Evolutionary conservation across 2,888 invertebrate genomes (phyloP).

Genomic region (Minunthozetes semirufus): DNA sequence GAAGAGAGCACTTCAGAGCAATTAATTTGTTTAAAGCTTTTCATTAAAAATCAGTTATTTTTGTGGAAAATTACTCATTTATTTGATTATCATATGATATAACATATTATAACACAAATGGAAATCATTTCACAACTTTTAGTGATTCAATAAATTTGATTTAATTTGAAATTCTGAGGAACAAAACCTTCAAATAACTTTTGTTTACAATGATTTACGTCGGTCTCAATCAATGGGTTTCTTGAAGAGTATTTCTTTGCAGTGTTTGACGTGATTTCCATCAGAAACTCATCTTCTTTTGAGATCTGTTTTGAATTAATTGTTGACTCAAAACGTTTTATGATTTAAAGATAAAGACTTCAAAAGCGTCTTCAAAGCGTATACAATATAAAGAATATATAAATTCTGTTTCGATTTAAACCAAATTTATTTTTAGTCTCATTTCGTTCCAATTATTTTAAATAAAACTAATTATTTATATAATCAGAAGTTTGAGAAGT

Average conservation of each 20-base stretch:
- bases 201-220: too few species aligned
- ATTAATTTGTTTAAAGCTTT: background rate
- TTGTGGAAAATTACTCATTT: too few species aligned
- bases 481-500: background rate
- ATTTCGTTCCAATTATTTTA: background rate
- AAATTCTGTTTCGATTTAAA: background rate
- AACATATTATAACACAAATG: background rate
- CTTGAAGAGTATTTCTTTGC: too few species aligned
- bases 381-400: background rate
- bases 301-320: background rate
- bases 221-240: background rate
- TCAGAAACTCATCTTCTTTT: background rate
- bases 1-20: conserved; percentile 2
- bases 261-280: background rate
- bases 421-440: background rate
- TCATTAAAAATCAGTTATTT: too few species aligned
- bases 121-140: background rate
- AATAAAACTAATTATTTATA: background rate
- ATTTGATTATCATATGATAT: too few species aligned
- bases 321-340: conserved; percentile 4
- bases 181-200: background rate
- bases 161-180: background rate
- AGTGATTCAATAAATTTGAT: background rate
- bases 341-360: background rate
- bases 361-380: background rate